These are phyloP conservation scores for Scortum barcoo DNA, from an alignment of 2,113 vertebrate genomes.

Conservation along the genomic window DNA sequence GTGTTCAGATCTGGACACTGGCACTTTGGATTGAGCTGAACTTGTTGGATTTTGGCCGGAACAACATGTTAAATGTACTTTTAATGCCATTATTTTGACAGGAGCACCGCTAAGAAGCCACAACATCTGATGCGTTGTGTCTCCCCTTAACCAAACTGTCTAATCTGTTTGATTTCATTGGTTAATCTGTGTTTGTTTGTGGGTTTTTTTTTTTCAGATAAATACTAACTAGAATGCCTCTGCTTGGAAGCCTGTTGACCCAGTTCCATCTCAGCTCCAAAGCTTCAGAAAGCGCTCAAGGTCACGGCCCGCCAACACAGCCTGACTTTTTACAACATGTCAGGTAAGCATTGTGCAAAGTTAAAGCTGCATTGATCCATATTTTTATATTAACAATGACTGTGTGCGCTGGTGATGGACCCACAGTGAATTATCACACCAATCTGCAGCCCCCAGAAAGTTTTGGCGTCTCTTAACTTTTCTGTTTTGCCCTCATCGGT, in stretches of 20 bases:
- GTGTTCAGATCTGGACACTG: too few species aligned
- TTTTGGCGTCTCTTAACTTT: not conserved
- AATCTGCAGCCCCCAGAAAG: not conserved
- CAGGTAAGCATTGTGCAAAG: slow-evolving; percentile 55
- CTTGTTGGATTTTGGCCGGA: not conserved
- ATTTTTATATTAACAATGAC: not conserved
- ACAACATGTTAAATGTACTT: not conserved
- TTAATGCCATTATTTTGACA: not conserved
- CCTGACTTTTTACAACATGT: slow-evolving; percentile 73
- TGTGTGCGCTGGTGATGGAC: not conserved
- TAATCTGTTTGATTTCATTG: too few species aligned
- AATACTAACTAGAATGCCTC: slow-evolving; percentile 67
- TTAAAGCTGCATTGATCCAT: not conserved
- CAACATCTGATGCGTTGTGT: too few species aligned
- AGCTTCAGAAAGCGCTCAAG: slow-evolving; percentile 42
- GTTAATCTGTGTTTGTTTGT: not conserved
- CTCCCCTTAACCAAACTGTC: too few species aligned
- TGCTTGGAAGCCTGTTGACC: slow-evolving; percentile 71
- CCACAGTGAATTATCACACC: not conserved
- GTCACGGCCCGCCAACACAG: slow-evolving; percentile 47
- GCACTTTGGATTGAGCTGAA: not conserved
- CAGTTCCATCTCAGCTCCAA: slow-evolving; percentile 65
- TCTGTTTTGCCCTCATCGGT: not conserved
- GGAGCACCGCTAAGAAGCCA: not conserved
- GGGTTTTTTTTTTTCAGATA: slow-evolving; percentile 14